phyloP scores from a whole-genome alignment of 2,113 vertebrate species.

The Leucopternis melanops region DNA sequence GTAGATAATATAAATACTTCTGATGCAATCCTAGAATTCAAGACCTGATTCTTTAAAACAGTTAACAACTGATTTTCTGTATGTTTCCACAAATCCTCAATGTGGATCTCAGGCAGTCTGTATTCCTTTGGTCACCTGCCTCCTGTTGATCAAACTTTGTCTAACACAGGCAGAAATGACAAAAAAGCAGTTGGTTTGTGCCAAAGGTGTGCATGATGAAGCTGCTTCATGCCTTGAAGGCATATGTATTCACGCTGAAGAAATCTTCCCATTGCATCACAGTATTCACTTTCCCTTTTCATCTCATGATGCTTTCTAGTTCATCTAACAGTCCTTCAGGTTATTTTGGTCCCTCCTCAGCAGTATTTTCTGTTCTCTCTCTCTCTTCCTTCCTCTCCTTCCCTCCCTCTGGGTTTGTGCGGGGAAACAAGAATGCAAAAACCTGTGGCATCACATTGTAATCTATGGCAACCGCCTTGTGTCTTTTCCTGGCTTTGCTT shows the following conservation, averaged over 20 bases:
- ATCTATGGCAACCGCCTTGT: not conserved
- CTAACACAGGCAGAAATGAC: not conserved
- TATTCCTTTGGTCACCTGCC: not conserved
- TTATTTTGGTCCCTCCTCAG: not conserved
- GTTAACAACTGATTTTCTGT: not conserved
- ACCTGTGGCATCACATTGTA: not conserved
- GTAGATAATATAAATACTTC: not conserved
- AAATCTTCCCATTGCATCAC: not conserved
- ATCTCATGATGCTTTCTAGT: constrained; percentile 16
- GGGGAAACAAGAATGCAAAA: constrained; percentile 2
- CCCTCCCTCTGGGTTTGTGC: not conserved
- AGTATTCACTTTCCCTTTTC: constrained; percentile 42
- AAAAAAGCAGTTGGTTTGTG: not conserved
- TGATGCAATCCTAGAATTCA: not conserved
- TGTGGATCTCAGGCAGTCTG: not conserved
- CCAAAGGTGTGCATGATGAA: not conserved
- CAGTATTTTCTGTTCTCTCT: not conserved
- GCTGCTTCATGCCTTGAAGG: not conserved
- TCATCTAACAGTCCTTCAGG: not conserved
- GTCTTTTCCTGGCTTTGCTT: not conserved
- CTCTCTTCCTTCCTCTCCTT: not conserved
- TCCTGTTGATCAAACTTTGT: not conserved
- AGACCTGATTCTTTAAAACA: not conserved
- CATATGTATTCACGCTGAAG: not conserved
- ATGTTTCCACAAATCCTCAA: not conserved